Evolutionary conservation across 2,113 vertebrate genomes (phyloP), one percentile per base, ranked within the genome.

Genomic region (Eulemur rufifrons): DNA sequence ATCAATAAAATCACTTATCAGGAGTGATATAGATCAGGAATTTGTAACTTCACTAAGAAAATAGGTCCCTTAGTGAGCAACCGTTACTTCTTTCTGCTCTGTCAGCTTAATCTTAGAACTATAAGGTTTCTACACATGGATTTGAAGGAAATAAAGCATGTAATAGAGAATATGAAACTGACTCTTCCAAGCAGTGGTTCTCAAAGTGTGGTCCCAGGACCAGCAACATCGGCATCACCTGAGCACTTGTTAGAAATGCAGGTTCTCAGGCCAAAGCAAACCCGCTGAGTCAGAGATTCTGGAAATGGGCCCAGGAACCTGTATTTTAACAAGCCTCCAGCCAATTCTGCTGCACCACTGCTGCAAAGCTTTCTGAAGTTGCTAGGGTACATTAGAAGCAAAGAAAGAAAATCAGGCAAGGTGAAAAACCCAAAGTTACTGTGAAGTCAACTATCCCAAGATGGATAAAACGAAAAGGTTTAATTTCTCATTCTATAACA

Each of bases 291-390:
- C 5, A 27, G 47, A 14, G 66, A 50, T 8, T 47, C 7, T 23
- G 9, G 23, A 27, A 8, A 1, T 78, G 29, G 3, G 13, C 12
- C 25, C 34, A 37, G 47, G 3, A 34, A 61, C 15, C 12, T 12
- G 3, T 29, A 27, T 27, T 78, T 29, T 34, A 11, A 15, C 1
- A 59, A 76, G 27, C 27, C 11, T 63, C 23, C 5, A 6, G 1
- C 13, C 2, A 0, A 17, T 73, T 42, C 34, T 21, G 9, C 21
- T 9, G 3, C 32, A 18, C 20, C 5, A 17, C 15, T 27, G 47
- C 23, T 39, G 2, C 11, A 32, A 27, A n/a, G 27, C 54, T 86
- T 50, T 25, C 77, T 82, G 68, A 64, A 39, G 27, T 74, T 59
- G 6, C 25, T 77, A 29, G 52, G 68, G 34, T 37, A 3, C 25